Evolutionary conservation across 35 echinoderm and acorn worm genomes (phyloP).

Genomic region (Ptychodera flava): DNA sequence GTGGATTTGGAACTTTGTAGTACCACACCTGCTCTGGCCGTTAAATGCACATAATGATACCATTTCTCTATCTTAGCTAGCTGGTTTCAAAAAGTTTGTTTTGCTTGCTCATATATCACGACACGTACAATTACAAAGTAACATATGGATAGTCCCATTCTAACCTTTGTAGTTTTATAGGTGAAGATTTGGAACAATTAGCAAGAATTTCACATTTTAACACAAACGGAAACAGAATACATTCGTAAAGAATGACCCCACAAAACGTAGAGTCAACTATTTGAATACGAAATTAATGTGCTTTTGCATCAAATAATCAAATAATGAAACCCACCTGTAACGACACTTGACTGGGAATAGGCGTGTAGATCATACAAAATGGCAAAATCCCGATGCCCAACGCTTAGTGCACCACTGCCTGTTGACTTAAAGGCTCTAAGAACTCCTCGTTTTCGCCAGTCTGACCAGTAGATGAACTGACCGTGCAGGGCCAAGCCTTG

Average conservation of each 20-base stretch:
- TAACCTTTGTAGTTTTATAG: background rate
- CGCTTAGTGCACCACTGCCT: background rate
- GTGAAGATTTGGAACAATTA: too few relatives aligned
- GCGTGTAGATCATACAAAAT: constrained; percentile 26
- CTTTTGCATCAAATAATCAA: too few relatives aligned
- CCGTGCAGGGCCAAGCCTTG: constrained; percentile 34
- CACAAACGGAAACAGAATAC: too few relatives aligned
- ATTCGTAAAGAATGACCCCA: too few relatives aligned
- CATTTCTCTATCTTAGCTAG: background rate
- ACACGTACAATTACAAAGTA: constrained; percentile 6
- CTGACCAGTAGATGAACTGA: constrained; percentile 43
- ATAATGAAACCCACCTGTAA: too few relatives aligned
- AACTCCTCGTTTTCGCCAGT: constrained; percentile 9
- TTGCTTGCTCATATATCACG: constrained; percentile 5
- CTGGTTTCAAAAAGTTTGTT: constrained; percentile 25
- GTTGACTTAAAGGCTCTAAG: constrained; percentile 13
- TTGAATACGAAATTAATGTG: too few relatives aligned
- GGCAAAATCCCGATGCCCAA: constrained; percentile 5
- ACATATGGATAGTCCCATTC: background rate
- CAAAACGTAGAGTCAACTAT: too few relatives aligned
- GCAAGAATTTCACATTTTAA: too few relatives aligned
- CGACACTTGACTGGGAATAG: background rate
- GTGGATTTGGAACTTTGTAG: background rate
- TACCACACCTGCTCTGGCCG: background rate
- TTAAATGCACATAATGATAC: background rate